Percentiles rank a stretch among this genome's conserved stretches.
Evolutionary conservation across 2,797 vertebrate genomes (phyloP).

Genomic region (Stomatorhinus walkeri): DNA sequence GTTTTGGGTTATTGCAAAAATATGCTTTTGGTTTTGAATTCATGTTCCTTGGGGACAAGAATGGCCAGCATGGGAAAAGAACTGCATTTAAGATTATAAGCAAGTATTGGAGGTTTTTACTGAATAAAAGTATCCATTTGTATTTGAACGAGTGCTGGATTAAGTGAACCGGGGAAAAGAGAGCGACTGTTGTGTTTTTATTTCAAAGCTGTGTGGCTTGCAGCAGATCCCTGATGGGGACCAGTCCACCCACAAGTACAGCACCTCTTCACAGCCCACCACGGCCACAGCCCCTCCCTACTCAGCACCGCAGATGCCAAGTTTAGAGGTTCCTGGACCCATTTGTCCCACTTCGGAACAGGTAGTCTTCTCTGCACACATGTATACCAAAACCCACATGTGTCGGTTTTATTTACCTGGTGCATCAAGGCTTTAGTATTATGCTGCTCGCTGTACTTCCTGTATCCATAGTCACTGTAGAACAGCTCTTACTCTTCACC

Average conservation of each 20-base stretch:
- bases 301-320: slow-evolving; percentile 64
- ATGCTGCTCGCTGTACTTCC: not conserved
- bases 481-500: not conserved
- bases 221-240: slow-evolving; percentile 80
- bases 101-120: not conserved
- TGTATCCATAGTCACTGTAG: not conserved
- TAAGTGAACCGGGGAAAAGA: not conserved
- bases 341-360: slow-evolving; percentile 90
- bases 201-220: slow-evolving; percentile 38
- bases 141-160: not conserved
- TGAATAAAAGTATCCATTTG: not conserved
- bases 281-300: slow-evolving; percentile 53
- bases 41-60: not conserved
- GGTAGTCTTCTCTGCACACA: slow-evolving; percentile 54
- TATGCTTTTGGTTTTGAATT: not conserved
- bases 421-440: not conserved
- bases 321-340: slow-evolving; percentile 69
- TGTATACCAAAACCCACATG: not conserved
- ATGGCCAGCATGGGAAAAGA: not conserved
- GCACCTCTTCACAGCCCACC: slow-evolving; percentile 59
- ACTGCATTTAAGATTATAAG: not conserved
- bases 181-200: slow-evolving; percentile 20
- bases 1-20: not conserved
- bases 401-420: not conserved
- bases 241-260: slow-evolving; percentile 65